Percentiles rank a stretch among this genome's conserved stretches.
Evolutionary conservation across 2,113 vertebrate species (phyloP).

Genomic region (Leptocoma aspasia): DNA sequence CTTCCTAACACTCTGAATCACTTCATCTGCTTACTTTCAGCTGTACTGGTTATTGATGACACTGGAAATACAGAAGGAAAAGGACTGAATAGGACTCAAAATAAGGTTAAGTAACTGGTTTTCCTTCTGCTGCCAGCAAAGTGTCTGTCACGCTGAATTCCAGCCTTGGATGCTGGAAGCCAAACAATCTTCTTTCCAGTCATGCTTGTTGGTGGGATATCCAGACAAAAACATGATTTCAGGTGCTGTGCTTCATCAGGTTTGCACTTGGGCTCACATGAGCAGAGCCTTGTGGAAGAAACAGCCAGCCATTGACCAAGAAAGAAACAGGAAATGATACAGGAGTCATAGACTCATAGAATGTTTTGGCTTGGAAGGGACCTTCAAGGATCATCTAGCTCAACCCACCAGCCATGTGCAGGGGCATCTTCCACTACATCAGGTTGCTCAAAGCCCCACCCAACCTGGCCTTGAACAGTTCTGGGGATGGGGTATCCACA

Average conservation of each 20-base stretch:
- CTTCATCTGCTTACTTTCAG: neutral
- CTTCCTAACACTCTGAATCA: neutral
- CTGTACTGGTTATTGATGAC: neutral
- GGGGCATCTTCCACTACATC: neutral
- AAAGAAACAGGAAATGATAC: neutral
- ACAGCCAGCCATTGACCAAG: neutral
- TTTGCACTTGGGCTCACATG: neutral
- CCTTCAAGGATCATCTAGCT: neutral
- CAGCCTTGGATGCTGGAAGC: neutral
- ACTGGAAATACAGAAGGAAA: neutral
- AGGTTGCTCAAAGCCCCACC: neutral
- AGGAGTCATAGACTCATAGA: neutral
- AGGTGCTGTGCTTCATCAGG: neutral
- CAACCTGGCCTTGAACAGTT: neutral
- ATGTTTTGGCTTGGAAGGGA: neutral
- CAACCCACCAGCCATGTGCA: neutral
- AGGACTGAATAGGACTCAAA: neutral
- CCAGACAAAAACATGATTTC: constrained; percentile 18
- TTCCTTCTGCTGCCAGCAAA: neutral
- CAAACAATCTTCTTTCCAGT: neutral
- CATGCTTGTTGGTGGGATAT: neutral
- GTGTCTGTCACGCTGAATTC: neutral
- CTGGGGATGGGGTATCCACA: neutral
- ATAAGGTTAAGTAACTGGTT: neutral
- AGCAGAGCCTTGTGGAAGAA: neutral